Evolutionary conservation across 2,797 vertebrate genomes (phyloP).

Genomic region (Agapornis canus): DNA sequence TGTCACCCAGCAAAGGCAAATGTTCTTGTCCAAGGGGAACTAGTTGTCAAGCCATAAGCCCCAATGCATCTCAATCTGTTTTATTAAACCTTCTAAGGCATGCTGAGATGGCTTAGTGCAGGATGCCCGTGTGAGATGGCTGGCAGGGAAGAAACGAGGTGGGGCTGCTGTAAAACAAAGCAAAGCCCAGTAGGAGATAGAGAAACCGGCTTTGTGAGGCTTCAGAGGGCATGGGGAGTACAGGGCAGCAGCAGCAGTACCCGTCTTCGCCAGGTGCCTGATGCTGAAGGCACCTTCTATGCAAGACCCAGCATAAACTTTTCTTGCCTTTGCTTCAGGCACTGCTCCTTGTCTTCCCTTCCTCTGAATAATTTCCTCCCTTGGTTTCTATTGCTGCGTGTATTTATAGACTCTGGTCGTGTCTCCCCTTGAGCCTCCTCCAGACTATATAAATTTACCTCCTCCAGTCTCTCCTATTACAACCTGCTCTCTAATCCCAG

Average conservation of each 20-base stretch:
- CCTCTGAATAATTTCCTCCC: slow-evolving; percentile 28
- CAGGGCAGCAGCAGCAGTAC: neutral
- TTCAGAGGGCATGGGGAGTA: neutral
- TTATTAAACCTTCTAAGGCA: neutral
- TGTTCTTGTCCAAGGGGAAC: slow-evolving; percentile 18
- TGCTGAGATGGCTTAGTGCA: neutral
- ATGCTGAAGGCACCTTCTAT: neutral
- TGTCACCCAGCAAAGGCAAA: slow-evolving; percentile 36
- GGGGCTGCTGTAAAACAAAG: neutral
- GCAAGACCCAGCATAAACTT: neutral
- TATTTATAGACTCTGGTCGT: slow-evolving; percentile 55
- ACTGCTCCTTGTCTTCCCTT: neutral
- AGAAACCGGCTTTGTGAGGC: accelerated
- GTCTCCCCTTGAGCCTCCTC: slow-evolving; percentile 63
- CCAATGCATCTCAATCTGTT: neutral
- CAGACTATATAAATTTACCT: slow-evolving; percentile 41
- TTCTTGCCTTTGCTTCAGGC: neutral
- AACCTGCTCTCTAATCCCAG: neutral
- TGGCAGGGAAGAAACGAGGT: neutral
- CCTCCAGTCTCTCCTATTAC: neutral
- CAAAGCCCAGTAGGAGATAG: neutral
- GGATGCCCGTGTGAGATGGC: accelerated
- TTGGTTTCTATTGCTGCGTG: neutral
- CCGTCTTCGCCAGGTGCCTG: neutral
- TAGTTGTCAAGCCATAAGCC: slow-evolving; percentile 18